phyloP scores from a whole-genome alignment of 2,888 invertebrate genomes.

The Dryadula phaetusa region DNA sequence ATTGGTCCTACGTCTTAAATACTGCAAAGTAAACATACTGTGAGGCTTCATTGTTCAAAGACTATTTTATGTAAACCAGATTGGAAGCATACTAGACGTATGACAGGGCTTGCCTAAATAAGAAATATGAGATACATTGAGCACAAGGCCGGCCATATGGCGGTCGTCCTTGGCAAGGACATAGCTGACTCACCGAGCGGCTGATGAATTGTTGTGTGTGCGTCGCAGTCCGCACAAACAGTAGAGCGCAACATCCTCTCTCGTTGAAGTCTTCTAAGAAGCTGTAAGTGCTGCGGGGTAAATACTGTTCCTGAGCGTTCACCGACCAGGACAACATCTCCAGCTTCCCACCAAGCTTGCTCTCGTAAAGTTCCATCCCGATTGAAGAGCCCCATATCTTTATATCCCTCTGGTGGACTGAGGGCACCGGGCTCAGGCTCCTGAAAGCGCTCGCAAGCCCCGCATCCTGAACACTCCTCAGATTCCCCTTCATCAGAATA shows the following conservation, averaged over 20 bases:
- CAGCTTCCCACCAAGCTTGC: conserved; percentile 84
- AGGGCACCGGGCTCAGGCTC: conserved; percentile 93
- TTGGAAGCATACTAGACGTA: neutral
- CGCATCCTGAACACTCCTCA: conserved; percentile 87
- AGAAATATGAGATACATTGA: conserved; percentile 49
- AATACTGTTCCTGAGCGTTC: conserved; percentile 85
- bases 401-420: conserved; percentile 96
- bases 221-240: conserved; percentile 80
- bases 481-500: conserved; percentile 93
- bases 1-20: neutral
- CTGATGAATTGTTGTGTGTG: conserved; percentile 76
- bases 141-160: conserved; percentile 53
- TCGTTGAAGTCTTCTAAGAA: conserved; percentile 86
- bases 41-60: conserved; percentile 36
- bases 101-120: conserved; percentile 15
- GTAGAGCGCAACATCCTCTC: conserved; percentile 84
- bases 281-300: conserved; percentile 87
- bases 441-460: conserved; percentile 83
- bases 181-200: conserved; percentile 76
- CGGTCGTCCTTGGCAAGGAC: conserved; percentile 64
- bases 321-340: conserved; percentile 84
- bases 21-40: conserved; percentile 21
- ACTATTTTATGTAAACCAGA: neutral
- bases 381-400: conserved; percentile 90
- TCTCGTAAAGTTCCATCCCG: conserved; percentile 83